Percentiles rank a stretch among this genome's conserved stretches.
Evolutionary conservation across 2,888 invertebrate species (phyloP).

Genomic region (Meliscaeva auricollis): DNA sequence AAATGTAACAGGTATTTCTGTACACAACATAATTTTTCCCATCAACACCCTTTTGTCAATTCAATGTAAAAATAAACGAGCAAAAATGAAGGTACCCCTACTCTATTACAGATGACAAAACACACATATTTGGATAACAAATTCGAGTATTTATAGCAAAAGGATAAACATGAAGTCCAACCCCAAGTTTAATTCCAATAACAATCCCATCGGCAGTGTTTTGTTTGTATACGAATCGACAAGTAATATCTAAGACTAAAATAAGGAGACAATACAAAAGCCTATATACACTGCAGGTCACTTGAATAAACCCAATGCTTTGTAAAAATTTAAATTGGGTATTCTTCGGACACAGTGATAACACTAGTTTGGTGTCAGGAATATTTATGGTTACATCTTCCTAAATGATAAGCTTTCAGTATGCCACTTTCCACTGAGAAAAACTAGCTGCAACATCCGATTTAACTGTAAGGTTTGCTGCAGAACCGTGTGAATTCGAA

Average conservation of each 20-base stretch:
- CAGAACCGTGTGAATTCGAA: no score
- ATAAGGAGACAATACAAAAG: conserved; percentile 10
- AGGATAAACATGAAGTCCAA: conserved; percentile 9
- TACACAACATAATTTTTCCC: neutral
- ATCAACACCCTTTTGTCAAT: neutral
- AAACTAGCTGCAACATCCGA: no score
- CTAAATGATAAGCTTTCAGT: no score
- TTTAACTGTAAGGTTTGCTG: no score
- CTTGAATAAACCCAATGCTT: no score
- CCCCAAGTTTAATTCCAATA: conserved; percentile 30
- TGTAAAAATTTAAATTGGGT: no score
- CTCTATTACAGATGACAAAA: neutral
- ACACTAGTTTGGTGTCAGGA: no score
- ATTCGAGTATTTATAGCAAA: conserved; percentile 24
- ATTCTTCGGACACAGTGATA: no score
- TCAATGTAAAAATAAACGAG: neutral
- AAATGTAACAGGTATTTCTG: neutral
- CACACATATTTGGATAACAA: conserved; percentile 23
- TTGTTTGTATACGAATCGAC: conserved; percentile 12
- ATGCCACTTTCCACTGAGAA: no score
- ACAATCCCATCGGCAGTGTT: conserved; percentile 34
- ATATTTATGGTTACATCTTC: no score
- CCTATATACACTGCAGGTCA: no score
- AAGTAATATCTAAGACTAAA: conserved; percentile 31
- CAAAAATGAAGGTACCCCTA: neutral